Percentiles rank a stretch among this genome's conserved stretches.
phyloP scores from a whole-genome alignment of 2,113 vertebrate genomes.

The Corvus moneduloides region DNA sequence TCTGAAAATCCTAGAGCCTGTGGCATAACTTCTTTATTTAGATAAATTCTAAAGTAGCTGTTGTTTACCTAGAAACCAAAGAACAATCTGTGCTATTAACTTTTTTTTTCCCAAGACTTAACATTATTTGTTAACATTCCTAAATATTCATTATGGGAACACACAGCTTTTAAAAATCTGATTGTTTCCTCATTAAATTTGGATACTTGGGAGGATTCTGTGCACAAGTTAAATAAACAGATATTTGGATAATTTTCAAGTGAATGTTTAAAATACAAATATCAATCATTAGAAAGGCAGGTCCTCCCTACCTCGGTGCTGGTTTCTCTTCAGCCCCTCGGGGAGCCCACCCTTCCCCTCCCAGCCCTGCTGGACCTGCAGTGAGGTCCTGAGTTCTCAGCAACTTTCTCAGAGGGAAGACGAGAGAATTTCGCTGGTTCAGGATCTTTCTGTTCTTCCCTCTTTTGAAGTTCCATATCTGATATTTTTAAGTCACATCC shows the following conservation, averaged over 20 bases:
- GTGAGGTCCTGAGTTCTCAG: background rate
- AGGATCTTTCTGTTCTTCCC: background rate
- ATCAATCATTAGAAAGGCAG: background rate
- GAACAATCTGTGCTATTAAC: slow-evolving; percentile 11
- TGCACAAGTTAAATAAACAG: slow-evolving; percentile 1
- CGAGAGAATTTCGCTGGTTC: background rate
- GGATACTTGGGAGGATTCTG: background rate
- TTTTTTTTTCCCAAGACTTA: background rate
- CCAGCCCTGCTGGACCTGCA: background rate
- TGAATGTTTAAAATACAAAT: slow-evolving; percentile 17
- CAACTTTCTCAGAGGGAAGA: background rate
- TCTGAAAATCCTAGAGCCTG: background rate
- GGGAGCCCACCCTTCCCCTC: background rate
- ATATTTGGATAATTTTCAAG: slow-evolving; percentile 10
- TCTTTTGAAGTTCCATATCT: background rate
- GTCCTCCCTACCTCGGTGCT: background rate
- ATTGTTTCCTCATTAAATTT: slow-evolving; percentile 8
- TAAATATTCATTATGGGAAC: background rate
- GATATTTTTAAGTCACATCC: background rate
- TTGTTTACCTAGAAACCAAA: slow-evolving; percentile 3
- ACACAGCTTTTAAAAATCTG: background rate
- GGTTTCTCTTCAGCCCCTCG: background rate
- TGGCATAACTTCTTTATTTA: background rate
- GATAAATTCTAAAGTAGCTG: background rate
- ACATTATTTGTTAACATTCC: slow-evolving; percentile 30